Evolutionary conservation across 1,140 invertebrate genomes (phyloP), one percentile per base, ranked within the genome.

Genomic region (Drosophila willistoni): DNA sequence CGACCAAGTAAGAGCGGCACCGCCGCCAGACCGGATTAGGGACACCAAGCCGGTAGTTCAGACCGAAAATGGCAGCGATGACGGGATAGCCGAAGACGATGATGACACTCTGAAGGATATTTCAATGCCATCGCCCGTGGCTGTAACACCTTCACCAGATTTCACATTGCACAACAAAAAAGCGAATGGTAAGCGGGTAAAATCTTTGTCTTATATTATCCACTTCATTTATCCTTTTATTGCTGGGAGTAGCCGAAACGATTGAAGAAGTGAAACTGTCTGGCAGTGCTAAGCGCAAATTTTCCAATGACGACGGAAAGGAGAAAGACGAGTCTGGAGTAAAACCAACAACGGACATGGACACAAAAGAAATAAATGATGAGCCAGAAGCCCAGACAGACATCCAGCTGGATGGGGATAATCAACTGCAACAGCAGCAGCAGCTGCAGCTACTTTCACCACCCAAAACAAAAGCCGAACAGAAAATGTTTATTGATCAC

Each of bases 401-500:
- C 14, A 47, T 47, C n/a, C 7, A n/a, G 13, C 1, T 9, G 17
- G 29, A 22, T 22, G 9, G 7, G 14, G 19, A 39, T 12, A 25
- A 3, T 33, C 34, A 60, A 7, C 47, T 39, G 10, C 34, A 29
- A 42, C 10, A 13, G 22, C 59, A 39, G 36, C 17, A 13, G 12
- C 36, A 39, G 12, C 36, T 13, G 10, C 36, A 39, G 12, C 4
- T 39, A 13, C 10, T 41, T 22, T 39, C 14, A 9, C 69, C 73
- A 5, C 77, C 65, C 4, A 87, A 87, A 39, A 89, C 83, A 0
- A 87, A 87, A 70, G 84, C 70, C 0, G 51, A 83, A 42, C 79
- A 87, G 17, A 87, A 87, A 64, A 83, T 83, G 77, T 87, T 87
- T 57, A 51, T 51, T 12, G 47, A n/a, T n/a, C 69, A 87, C 33